Conservation (phyloP, 2,113 vertebrate species). For the Chitala chitala region DNA sequence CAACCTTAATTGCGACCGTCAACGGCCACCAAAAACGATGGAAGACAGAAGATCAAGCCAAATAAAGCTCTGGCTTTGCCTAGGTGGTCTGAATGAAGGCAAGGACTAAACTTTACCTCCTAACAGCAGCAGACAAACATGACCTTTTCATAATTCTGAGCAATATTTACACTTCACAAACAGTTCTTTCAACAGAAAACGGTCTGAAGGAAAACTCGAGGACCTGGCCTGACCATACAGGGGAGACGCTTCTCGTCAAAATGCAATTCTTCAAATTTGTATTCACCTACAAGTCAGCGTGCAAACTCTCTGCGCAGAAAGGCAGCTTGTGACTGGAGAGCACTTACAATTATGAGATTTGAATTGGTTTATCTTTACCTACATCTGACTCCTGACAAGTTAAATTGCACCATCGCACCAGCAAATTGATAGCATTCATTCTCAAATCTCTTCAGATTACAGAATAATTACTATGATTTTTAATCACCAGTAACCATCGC, state of each 20-base stretch:
- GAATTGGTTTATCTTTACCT: background rate
- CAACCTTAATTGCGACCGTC: no score
- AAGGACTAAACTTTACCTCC: constrained; percentile 1
- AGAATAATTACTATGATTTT: background rate
- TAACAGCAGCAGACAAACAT: constrained; percentile 1
- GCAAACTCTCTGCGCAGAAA: background rate
- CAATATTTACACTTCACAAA: constrained; percentile 7
- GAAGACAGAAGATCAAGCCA: background rate
- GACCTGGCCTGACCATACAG: background rate
- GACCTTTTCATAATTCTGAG: constrained; percentile 15
- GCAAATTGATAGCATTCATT: background rate
- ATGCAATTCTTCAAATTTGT: background rate
- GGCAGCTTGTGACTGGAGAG: background rate
- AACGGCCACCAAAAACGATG: no score
- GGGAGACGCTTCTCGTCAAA: background rate
- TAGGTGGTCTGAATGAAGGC: constrained; percentile 4
- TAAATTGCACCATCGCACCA: background rate
- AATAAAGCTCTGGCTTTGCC: background rate
- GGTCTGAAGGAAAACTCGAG: background rate
- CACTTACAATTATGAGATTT: no score
- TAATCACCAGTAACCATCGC: no score
- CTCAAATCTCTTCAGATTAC: background rate
- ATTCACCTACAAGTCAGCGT: background rate
- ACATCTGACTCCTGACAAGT: background rate
- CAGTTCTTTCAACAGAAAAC: background rate